A percentile compares a stretch with the other conserved stretches of the same genome.
Evolutionary conservation across 1,140 invertebrate species (phyloP).

Genomic region (Wiebesia pumilae): DNA sequence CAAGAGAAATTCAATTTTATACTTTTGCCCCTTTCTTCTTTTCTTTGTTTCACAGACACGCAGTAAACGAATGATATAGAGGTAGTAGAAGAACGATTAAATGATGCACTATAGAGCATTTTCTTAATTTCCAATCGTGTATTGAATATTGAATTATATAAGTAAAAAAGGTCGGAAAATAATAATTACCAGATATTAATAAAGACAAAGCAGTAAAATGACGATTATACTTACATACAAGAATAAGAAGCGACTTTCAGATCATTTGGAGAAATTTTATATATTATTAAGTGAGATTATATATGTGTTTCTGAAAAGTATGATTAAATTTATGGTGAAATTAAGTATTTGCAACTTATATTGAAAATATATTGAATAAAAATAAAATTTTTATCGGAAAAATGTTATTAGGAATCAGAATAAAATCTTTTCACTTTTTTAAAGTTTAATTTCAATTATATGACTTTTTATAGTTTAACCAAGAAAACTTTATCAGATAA

Average conservation of each 20-base stretch:
- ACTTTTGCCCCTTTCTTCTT: neutral
- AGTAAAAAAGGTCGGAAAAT: too few relatives aligned
- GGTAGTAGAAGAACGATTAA: neutral
- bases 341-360: too few relatives aligned
- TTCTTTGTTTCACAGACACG: neutral
- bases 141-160: neutral
- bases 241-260: too few relatives aligned
- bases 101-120: neutral
- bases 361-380: neutral
- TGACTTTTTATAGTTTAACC: neutral
- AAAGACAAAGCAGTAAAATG: too few relatives aligned
- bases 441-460: neutral
- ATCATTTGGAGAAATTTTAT: too few relatives aligned
- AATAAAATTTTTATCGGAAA: neutral
- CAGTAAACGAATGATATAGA: neutral
- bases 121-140: neutral
- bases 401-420: neutral
- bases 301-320: too few relatives aligned
- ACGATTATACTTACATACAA: too few relatives aligned
- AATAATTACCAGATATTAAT: too few relatives aligned
- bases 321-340: too few relatives aligned
- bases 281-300: too few relatives aligned
- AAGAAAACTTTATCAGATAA: neutral
- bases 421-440: neutral
- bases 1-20: slow-evolving; percentile 47